Conservation (phyloP, 2,113 vertebrate genomes). For the Ictidomys tridecemlineatus region DNA sequence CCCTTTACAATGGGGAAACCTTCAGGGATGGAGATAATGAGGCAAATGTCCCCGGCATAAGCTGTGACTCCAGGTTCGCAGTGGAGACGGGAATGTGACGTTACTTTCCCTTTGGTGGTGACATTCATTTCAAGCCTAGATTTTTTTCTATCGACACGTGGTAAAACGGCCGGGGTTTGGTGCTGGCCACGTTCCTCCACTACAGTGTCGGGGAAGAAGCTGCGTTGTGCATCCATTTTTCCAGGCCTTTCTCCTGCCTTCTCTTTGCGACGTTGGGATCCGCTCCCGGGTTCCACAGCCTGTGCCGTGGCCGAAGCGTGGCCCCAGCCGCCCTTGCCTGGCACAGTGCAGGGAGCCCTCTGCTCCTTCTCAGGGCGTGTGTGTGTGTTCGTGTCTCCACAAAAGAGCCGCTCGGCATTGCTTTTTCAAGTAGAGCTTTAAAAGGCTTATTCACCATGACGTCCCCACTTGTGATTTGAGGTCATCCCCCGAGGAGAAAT, state of each 20-base stretch:
- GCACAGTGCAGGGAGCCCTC: background rate
- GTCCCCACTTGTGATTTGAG: conserved; percentile 71
- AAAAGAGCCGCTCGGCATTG: conserved; percentile 42
- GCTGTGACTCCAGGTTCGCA: background rate
- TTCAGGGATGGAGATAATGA: background rate
- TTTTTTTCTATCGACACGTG: fast-evolving
- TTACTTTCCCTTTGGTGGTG: background rate
- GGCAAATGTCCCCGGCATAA: no score
- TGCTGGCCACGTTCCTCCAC: fast-evolving
- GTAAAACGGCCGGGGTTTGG: fast-evolving
- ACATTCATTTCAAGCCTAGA: background rate
- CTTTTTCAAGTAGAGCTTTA: conserved; percentile 53
- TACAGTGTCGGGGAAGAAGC: background rate
- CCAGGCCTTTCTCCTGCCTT: background rate
- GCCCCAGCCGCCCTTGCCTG: background rate
- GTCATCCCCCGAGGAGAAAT: conserved; percentile 77
- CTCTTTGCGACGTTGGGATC: no score
- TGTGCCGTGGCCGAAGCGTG: background rate
- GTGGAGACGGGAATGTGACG: background rate
- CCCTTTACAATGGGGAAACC: background rate
- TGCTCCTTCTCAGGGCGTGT: conserved; percentile 42
- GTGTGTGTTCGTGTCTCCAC: conserved; percentile 42
- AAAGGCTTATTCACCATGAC: conserved; percentile 79
- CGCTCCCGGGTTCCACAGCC: fast-evolving
- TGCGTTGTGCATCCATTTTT: fast-evolving